A percentile compares a stretch with the other conserved stretches of the same genome.
Evolutionary conservation across 2,797 vertebrate species (phyloP).

Genomic region (Ceryle rudis): DNA sequence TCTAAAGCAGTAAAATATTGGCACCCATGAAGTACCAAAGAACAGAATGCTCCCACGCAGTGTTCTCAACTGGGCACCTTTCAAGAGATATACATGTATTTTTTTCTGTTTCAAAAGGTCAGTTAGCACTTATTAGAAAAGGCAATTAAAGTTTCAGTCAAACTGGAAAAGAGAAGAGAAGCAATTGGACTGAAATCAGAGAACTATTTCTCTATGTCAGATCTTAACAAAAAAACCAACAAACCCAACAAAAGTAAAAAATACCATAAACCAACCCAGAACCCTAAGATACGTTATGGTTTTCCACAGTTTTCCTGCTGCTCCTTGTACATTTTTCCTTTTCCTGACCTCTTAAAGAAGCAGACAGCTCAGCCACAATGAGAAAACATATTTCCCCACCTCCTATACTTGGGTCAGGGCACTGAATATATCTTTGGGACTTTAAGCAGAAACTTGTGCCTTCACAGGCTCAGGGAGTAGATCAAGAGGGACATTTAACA

Average conservation of each 20-base stretch:
- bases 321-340: not conserved
- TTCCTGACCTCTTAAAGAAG: not conserved
- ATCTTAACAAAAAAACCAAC: not conserved
- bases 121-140: slow-evolving; percentile 48
- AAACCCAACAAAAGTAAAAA: not conserved
- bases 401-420: not conserved
- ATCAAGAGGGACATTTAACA: not conserved
- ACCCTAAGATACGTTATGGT: not conserved
- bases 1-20: slow-evolving; percentile 11
- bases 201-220: not conserved
- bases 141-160: slow-evolving; percentile 50
- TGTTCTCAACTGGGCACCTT: slow-evolving; percentile 4
- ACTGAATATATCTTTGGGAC: not conserved
- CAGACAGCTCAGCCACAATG: not conserved
- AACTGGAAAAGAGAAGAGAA: not conserved
- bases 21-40: slow-evolving; percentile 5
- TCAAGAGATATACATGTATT: slow-evolving; percentile 12
- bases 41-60: not conserved
- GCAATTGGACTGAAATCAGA: not conserved
- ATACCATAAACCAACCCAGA: not conserved
- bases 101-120: slow-evolving; percentile 36
- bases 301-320: not conserved
- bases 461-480: not conserved
- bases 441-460: not conserved
- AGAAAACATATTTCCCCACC: not conserved